A percentile compares a stretch with the other conserved stretches of the same genome.
phyloP scores from a whole-genome alignment of 2,113 vertebrate species.

The Forbesichthys papilliferus region DNA sequence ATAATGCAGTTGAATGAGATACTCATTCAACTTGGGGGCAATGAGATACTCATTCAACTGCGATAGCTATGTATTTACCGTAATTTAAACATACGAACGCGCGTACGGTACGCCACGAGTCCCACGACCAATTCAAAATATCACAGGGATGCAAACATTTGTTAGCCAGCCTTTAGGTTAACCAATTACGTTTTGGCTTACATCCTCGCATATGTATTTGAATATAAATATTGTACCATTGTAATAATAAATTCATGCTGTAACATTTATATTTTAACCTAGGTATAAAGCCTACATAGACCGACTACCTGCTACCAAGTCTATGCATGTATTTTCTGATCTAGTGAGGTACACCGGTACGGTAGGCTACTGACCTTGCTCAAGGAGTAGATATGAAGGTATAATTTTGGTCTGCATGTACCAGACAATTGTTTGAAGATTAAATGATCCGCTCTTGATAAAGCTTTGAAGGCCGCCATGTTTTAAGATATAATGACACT shows the following conservation, averaged over 20 bases:
- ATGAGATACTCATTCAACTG: too few relatives aligned
- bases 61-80: too few relatives aligned
- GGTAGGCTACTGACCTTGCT: constrained; percentile 67
- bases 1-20: background rate
- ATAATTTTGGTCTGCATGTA: constrained; percentile 46
- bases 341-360: background rate
- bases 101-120: too few relatives aligned
- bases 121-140: too few relatives aligned
- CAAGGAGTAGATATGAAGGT: constrained; percentile 29
- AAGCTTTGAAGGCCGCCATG: constrained; percentile 72
- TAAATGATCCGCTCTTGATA: constrained; percentile 61
- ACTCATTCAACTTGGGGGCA: too few relatives aligned
- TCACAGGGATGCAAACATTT: too few relatives aligned
- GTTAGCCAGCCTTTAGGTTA: too few relatives aligned
- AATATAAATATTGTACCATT: background rate
- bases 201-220: background rate
- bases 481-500: constrained; percentile 39
- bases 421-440: constrained; percentile 55
- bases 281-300: too few relatives aligned
- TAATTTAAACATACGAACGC: too few relatives aligned
- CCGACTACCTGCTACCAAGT: too few relatives aligned
- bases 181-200: too few relatives aligned
- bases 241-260: background rate
- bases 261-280: too few relatives aligned
- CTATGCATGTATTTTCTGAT: background rate